Conservation (phyloP, 2,888 invertebrate genomes). For the Acanthoscelides obtectus region DNA sequence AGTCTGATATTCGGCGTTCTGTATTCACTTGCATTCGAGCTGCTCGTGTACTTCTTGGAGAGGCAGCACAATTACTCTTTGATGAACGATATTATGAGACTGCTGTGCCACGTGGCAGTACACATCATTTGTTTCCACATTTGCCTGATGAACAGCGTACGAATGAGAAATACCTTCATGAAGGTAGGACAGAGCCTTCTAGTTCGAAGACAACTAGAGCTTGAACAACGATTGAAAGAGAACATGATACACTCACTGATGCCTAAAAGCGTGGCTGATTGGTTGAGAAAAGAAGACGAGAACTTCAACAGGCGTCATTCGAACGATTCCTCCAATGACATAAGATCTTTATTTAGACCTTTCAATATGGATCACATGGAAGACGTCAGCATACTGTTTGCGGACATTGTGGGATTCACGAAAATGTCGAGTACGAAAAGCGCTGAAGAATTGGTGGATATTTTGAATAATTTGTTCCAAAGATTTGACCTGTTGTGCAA, state of each 20-base stretch:
- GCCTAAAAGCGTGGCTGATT: constrained; percentile 89
- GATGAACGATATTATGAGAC: constrained; percentile 59
- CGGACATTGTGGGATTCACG: constrained; percentile 97
- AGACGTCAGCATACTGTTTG: constrained; percentile 93
- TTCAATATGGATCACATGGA: constrained; percentile 98
- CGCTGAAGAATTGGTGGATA: constrained; percentile 91
- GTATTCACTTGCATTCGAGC: constrained; percentile 85
- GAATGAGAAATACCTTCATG: constrained; percentile 94
- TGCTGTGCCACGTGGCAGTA: constrained; percentile 81
- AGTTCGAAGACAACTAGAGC: constrained; percentile 82
- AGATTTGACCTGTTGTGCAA: constrained; percentile 70
- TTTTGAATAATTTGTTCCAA: constrained; percentile 94
- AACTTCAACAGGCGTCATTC: constrained; percentile 54
- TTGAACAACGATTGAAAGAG: constrained; percentile 91
- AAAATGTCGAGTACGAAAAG: constrained; percentile 96
- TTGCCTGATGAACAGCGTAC: constrained; percentile 85
- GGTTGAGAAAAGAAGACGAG: constrained; percentile 74
- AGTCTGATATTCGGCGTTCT: constrained; percentile 73
- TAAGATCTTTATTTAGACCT: constrained; percentile 83
- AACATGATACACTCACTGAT: constrained; percentile 97
- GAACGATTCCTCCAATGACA: constrained; percentile 57
- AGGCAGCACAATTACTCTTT: constrained; percentile 20
- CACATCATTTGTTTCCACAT: constrained; percentile 92
- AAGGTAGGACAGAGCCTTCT: constrained; percentile 91
- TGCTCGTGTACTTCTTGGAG: constrained; percentile 53